Base-by-base conservation (phyloP, 2,888 invertebrate genomes). In the Podabrus alpinus region DNA sequence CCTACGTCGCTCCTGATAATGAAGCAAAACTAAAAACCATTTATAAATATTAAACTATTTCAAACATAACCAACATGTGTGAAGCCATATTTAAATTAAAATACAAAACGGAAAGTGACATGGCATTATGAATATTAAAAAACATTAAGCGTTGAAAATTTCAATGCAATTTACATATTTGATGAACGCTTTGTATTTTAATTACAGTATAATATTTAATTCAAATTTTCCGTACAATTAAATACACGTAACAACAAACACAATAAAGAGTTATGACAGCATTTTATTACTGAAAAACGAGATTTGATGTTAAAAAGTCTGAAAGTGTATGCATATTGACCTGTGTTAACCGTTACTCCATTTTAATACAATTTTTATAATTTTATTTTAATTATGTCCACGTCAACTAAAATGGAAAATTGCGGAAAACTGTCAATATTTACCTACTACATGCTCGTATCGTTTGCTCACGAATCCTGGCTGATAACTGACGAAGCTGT, bases 141-240 rank as follows among this genome's bases (percentile, higher is more conserved):
- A 86, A 86, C 81, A 85, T 86, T 85, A 85, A 85, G 84, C 85
- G 86, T 83, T 85, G 85, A 86, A 87, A 86, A 85, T 86, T 87
- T 85, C 85, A 86, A 85, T 86, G 85, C 85, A 84, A 87, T 87
- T 86, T 86, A 80, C 87, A 87, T 87, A 86, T 86, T 86, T 86
- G 87, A 87, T 86, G 87, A 86, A 86, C 82, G 87, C 87, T 87
- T 86, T 87, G 87, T 87, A 86, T 87, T 87, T 87, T 87, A 87
- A 87, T 87, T 87, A 86, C 85, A 83, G 85, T 86, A 85, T 86
- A 85, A 87, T 87, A 87, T 87, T 87, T 86, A 87, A 87, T 86
- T 86, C 87, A 86, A 85, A 86, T 87, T 87, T 87, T 86, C 86
- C 85, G 84, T 85, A 86, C 87, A 87, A 87, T 87, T 87, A 86